These are phyloP conservation scores for Uropsilus gracilis DNA, from an alignment of 2,113 vertebrate species.

Conservation along the genomic window DNA sequence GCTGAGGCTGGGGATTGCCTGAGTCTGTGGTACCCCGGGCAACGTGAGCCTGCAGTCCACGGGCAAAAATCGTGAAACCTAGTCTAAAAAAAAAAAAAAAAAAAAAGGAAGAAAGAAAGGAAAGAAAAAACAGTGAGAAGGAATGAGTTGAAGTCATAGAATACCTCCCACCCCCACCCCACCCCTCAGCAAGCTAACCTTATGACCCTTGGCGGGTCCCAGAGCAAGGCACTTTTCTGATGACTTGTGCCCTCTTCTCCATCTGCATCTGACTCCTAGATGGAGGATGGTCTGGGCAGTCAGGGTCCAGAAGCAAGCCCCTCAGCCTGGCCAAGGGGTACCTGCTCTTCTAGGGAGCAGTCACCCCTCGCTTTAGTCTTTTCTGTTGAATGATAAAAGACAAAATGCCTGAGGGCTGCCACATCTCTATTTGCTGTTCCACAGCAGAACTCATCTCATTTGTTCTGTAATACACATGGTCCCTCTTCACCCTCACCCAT, in stretches of 20 bases:
- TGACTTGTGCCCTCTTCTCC: neutral
- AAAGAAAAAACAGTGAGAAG: too few relatives aligned
- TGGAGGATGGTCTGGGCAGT: neutral
- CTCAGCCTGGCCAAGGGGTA: neutral
- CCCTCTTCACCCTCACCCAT: neutral
- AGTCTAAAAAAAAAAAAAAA: too few relatives aligned
- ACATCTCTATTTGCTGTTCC: neutral
- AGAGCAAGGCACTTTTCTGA: neutral
- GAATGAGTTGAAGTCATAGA: conserved; percentile 15
- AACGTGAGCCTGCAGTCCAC: too few relatives aligned
- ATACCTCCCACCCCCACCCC: too few relatives aligned
- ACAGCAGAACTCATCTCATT: neutral
- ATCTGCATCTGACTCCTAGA: neutral
- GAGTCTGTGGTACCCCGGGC: too few relatives aligned
- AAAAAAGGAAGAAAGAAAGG: too few relatives aligned
- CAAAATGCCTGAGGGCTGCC: neutral
- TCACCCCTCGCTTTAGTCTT: neutral
- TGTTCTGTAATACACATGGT: neutral
- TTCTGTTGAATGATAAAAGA: neutral
- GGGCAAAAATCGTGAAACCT: too few relatives aligned
- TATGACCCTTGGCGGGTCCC: neutral
- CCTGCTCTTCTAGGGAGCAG: neutral
- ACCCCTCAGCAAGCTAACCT: neutral
- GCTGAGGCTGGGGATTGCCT: too few relatives aligned
- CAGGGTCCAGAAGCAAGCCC: neutral